Evolutionary conservation across 2,888 invertebrate genomes (phyloP), one percentile per base, ranked within the genome.

Genomic region (Eupeodes luniger): DNA sequence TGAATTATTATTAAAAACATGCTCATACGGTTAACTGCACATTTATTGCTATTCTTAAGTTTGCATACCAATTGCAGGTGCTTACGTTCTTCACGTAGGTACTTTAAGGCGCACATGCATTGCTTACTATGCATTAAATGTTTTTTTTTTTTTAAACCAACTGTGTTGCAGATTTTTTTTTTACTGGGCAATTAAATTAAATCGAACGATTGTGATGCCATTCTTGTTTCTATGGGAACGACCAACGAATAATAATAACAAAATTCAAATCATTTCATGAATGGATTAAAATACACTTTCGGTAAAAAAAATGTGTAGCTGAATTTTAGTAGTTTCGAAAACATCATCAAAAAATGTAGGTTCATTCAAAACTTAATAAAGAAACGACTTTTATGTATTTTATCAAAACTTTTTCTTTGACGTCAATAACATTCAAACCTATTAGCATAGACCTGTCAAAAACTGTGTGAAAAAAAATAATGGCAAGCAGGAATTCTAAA

Each of bases 211-310:
- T 40, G 40, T 78, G 67, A 81, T 66, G 72, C 67, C 53, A 72
- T 76, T 70, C 72, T 67, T 72, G 57, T 69, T 81, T 62, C 78
- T 81, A 77, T 62, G 66, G 77, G 72, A 64, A 64, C 10, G 77
- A 66, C 47, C 57, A 12, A 59, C 36, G 19, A 74, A 66, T 64
- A 47, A n/a, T 67, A 51, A 47, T 11, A 19, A 61, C 57, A 44
- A 44, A 16, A 53, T 11, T 53, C 57, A 81, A 74, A n/a, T 19
- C 74, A 6, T 49, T 19, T 6, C 66, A 7, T 61, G 11, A 5
- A 40, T 34, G 67, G 66, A 78, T 67, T 61, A 67, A 78, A 72
- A 69, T 40, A 49, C 57, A 49, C n/a, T 49, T 36, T 59, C 53
- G 40, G 75, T 34, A 19, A 49, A 44, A 64, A 10, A 27, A 81